Conservation (phyloP, 2,888 invertebrate genomes). For the Magallana nippona region DNA sequence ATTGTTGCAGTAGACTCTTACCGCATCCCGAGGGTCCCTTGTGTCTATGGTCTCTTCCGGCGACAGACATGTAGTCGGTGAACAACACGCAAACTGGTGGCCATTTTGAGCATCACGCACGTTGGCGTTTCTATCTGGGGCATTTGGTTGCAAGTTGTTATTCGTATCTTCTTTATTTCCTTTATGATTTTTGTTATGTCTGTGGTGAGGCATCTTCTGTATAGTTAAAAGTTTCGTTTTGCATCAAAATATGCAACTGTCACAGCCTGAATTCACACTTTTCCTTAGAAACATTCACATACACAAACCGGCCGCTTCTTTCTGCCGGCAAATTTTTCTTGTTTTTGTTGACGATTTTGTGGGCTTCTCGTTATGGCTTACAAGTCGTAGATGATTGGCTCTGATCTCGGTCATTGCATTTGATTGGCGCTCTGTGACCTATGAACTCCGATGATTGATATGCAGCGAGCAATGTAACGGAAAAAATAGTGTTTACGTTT, state of each 20-base stretch:
- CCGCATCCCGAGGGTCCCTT: conserved; percentile 81
- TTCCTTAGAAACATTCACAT: conserved; percentile 17
- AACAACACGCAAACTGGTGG: conserved; percentile 64
- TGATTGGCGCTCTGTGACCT: conserved; percentile 49
- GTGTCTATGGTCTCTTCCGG: conserved; percentile 68
- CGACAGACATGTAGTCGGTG: conserved; percentile 66
- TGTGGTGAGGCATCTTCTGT: conserved; percentile 69
- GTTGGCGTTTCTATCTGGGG: conserved; percentile 43
- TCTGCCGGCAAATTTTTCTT: conserved; percentile 43
- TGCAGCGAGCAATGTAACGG: conserved; percentile 40
- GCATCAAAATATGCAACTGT: conserved; percentile 23
- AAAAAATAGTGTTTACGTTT: conserved; percentile 39
- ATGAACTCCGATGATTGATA: conserved; percentile 46
- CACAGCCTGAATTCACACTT: conserved; percentile 28
- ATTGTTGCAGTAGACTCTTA: conserved; percentile 96
- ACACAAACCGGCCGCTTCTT: conserved; percentile 40
- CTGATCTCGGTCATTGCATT: conserved; percentile 47
- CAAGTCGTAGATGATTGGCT: conserved; percentile 43
- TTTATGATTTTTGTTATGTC: conserved; percentile 65
- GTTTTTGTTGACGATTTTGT: conserved; percentile 48
- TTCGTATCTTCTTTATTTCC: conserved; percentile 58
- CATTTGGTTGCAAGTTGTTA: conserved; percentile 52
- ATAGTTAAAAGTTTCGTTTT: conserved; percentile 3
- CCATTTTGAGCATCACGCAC: conserved; percentile 39
- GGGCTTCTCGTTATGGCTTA: conserved; percentile 40